These are phyloP conservation scores for Caranx melampygus DNA, from an alignment of 2,113 vertebrate species.

Conservation along the genomic window DNA sequence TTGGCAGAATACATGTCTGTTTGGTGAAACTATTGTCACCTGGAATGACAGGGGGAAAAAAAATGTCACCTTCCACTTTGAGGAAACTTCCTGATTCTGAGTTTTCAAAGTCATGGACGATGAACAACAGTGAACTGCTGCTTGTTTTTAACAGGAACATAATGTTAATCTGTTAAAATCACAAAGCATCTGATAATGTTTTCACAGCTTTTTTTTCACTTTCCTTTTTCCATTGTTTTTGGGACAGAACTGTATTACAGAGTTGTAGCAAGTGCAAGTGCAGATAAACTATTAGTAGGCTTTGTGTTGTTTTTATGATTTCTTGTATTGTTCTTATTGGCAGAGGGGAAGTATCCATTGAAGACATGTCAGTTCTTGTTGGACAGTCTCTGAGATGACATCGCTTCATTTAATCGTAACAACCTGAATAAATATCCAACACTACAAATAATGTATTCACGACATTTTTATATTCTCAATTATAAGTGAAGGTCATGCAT, in stretches of 20 bases:
- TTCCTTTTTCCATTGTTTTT: neutral
- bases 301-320: neutral
- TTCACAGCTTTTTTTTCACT: neutral
- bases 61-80: conserved; percentile 31
- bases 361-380: neutral
- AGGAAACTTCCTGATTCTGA: conserved; percentile 16
- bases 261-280: neutral
- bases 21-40: conserved; percentile 35
- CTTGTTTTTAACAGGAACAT: neutral
- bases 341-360: neutral
- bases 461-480: no score
- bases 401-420: neutral
- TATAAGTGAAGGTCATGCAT: no score
- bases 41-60: conserved; percentile 36
- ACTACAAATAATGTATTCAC: no score
- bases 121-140: neutral
- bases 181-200: conserved; percentile 1
- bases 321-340: neutral
- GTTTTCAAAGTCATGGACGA: conserved; percentile 22
- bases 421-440: neutral
- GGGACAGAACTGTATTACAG: neutral
- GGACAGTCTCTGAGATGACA: neutral
- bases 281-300: neutral
- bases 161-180: conserved; percentile 6
- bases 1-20: conserved; percentile 19